A percentile compares a stretch with the other conserved stretches of the same genome.
These are phyloP conservation scores for Ptilonorhynchus violaceus DNA, from an alignment of 2,113 vertebrate species.

Conservation along the genomic window DNA sequence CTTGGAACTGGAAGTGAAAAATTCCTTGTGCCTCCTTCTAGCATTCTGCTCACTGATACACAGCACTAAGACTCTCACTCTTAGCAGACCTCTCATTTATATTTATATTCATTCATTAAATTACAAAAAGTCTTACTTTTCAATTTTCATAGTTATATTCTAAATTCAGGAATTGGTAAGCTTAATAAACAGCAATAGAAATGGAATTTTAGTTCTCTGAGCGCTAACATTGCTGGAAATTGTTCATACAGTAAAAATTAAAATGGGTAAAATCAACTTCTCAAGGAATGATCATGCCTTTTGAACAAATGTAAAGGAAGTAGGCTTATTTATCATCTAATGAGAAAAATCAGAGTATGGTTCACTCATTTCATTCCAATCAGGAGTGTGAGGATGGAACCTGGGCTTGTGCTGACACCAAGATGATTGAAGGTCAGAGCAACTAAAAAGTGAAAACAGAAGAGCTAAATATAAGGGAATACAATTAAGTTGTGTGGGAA, in stretches of 20 bases:
- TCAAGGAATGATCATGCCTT: background rate
- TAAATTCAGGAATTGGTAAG: background rate
- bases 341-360: background rate
- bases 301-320: background rate
- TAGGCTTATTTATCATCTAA: background rate
- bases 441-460: background rate
- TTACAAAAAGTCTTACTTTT: background rate
- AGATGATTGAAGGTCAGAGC: background rate
- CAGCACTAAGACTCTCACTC: background rate
- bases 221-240: background rate
- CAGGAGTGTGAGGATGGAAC: background rate
- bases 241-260: background rate
- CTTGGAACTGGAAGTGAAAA: background rate
- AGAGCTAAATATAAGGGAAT: background rate
- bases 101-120: background rate
- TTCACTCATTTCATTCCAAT: background rate
- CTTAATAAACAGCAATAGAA: background rate
- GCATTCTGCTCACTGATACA: background rate
- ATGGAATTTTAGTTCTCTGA: background rate
- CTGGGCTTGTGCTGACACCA: background rate
- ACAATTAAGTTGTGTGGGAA: background rate
- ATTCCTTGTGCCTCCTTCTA: background rate
- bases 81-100: background rate
- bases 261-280: background rate
- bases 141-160: background rate